Base-by-base conservation (phyloP, 2,797 vertebrate species). In the Amblyopsis hoosieri region DNA sequence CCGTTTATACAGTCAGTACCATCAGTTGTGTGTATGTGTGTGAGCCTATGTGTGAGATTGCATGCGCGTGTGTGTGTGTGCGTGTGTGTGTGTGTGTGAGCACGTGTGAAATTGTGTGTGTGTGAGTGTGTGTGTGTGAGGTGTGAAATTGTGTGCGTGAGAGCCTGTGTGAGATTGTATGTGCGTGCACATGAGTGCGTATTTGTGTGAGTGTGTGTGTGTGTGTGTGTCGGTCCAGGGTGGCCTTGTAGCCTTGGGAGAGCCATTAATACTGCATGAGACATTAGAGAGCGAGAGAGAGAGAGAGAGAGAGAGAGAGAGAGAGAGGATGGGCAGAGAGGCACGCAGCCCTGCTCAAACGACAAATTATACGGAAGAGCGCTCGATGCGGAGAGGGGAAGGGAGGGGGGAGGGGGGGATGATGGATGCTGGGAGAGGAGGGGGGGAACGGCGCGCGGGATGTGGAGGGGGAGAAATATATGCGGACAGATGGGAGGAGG, bases 201-300 rank as follows among this genome's bases (percentile, higher is more conserved):
- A 7, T 4, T 58, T 17, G 46, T 57, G 33, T 51, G 31, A 12
- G 19, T 33, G 59, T 42, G 15, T 33, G 54, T 46, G 48, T 56
- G 61, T 31, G 62, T 19, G 45, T 37, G 50, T 37, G 4, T 2
- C 12, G 17, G 61, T 37, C 60, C 63, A 54, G 45, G 53, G 72
- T 37, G 71, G 73, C 75, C 77, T 74, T 61, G 59, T 69, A 61
- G 66, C 74, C 75, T 33, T 48, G 68, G 69, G 75, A 67, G 74
- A 84, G 50, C 69, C 78, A 75, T 82, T 84, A 80, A 80, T 76
- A 78, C 72, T 17, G 74, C 77, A 76, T 78, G 72, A 80, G 68
- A 72, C 57, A 65, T 60, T 8, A 50, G 64, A 58, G 51, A 45
- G 60, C 23, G 17, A 23, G 17, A 58, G 56, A 45, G 50, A 47